These are phyloP conservation scores for Cryptotermes secundus DNA, from an alignment of 1,140 invertebrate genomes.

Conservation along the genomic window DNA sequence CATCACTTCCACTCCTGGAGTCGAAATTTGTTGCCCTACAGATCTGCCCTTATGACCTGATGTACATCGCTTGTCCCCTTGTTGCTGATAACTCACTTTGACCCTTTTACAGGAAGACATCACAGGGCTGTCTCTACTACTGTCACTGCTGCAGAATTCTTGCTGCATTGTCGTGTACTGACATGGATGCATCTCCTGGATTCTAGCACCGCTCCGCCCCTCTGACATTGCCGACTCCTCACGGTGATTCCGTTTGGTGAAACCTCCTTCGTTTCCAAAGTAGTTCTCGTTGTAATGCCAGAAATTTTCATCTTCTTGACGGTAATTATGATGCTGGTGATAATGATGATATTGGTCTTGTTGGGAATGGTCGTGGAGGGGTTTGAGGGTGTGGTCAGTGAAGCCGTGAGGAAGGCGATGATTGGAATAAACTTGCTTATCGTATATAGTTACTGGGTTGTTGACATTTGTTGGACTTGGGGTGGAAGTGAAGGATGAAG, in stretches of 20 bases:
- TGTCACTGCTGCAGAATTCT: neutral
- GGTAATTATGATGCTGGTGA: neutral
- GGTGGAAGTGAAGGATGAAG: neutral
- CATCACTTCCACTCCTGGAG: conserved; percentile 49
- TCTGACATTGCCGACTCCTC: neutral
- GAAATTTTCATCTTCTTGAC: neutral
- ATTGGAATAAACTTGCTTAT: too few relatives aligned
- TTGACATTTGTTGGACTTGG: conserved; percentile 7
- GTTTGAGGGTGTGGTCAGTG: too few relatives aligned
- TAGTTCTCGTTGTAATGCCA: neutral
- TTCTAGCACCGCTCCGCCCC: neutral
- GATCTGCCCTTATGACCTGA: neutral
- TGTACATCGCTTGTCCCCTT: neutral
- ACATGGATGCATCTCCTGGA: neutral
- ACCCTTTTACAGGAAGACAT: neutral
- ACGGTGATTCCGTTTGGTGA: neutral
- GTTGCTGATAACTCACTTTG: neutral
- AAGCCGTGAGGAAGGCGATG: too few relatives aligned
- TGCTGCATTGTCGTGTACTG: neutral
- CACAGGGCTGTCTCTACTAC: neutral
- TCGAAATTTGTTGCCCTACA: neutral
- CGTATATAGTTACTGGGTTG: too few relatives aligned
- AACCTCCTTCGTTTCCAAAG: neutral
- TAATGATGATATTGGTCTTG: neutral
- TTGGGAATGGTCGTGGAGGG: too few relatives aligned